Evolutionary conservation across 2,797 vertebrate species (phyloP), one percentile per base, ranked within the genome.

Genomic region (Odontamblyopus rebecca): DNA sequence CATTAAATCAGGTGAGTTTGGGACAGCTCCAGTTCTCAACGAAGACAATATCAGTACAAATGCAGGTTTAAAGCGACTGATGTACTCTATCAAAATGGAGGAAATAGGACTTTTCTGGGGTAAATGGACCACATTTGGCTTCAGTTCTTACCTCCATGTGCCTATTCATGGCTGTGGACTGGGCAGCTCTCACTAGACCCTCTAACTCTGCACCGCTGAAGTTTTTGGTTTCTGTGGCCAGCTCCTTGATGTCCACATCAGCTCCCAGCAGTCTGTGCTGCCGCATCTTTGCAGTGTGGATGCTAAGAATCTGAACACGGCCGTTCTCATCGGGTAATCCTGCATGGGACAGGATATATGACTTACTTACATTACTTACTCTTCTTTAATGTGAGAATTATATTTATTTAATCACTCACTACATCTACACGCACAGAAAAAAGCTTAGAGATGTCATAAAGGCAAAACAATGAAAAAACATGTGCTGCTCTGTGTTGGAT

Each of bases 111-210:
- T 44, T 26, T 6, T 50, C 9, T 44, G 35, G 35, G 19, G n/a
- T 48, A 29, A 50, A 50, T n/a, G 23, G 26, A 5, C 19, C 23
- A 50, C 12, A 50, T 97, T n/a, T 63, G 4, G 13, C 26, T 29
- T 60, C 41, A n/a, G 19, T n/a, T 44, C 63, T 65, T 18, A 98
- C 98, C 96, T 99, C 98, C 79, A 99, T 99, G 88, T 98, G 98
- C 26, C 98, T 94, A 93, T 99, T 99, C 98, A 99, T 99, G 72
- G 98, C 98, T 0, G 98, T 99, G 70, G 97, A 98, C 84, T 99
- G 97, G 0, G 98, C 97, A 0, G 97, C 98, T 81, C 97, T 93
- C 85, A 99, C 97, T 68, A 99, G 90, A 1, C 98, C 98, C 84
- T 99, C 98, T 79, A 99, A 90, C 68, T 99, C 98, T 0, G 98